Evolutionary conservation across 2,113 vertebrate species (phyloP).

Genomic region (Phaethon lepturus): DNA sequence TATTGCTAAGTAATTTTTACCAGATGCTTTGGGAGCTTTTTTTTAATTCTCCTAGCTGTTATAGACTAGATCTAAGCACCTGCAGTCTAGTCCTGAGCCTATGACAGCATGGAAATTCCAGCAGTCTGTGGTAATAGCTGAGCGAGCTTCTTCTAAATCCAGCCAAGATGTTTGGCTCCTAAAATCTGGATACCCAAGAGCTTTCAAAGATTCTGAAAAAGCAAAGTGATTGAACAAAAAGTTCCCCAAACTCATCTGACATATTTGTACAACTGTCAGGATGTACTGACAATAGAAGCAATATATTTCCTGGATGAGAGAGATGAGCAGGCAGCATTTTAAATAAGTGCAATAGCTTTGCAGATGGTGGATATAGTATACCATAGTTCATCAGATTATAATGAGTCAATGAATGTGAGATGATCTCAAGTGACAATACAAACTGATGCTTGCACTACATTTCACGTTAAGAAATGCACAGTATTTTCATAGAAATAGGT

Average conservation of each 20-base stretch:
- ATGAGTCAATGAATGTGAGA: neutral
- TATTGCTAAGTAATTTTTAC: neutral
- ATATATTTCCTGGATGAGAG: neutral
- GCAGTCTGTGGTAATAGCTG: neutral
- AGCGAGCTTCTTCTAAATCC: neutral
- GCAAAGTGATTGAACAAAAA: neutral
- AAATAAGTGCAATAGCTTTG: neutral
- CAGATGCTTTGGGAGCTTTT: neutral
- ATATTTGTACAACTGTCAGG: neutral
- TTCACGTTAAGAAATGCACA: neutral
- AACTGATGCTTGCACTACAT: neutral
- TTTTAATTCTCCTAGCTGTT: neutral
- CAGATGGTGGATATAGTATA: neutral
- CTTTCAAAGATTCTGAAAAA: neutral
- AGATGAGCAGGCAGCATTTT: neutral
- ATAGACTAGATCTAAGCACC: neutral
- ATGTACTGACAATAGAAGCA: neutral
- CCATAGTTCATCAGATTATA: neutral
- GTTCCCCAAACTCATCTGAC: neutral
- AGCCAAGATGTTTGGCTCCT: neutral
- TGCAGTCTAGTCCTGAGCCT: neutral
- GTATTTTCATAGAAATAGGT: neutral
- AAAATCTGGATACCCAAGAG: neutral
- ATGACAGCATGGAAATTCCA: neutral
- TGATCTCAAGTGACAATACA: neutral